phyloP scores from a whole-genome alignment of 2,797 vertebrate species.

The Phataginus tricuspis region DNA sequence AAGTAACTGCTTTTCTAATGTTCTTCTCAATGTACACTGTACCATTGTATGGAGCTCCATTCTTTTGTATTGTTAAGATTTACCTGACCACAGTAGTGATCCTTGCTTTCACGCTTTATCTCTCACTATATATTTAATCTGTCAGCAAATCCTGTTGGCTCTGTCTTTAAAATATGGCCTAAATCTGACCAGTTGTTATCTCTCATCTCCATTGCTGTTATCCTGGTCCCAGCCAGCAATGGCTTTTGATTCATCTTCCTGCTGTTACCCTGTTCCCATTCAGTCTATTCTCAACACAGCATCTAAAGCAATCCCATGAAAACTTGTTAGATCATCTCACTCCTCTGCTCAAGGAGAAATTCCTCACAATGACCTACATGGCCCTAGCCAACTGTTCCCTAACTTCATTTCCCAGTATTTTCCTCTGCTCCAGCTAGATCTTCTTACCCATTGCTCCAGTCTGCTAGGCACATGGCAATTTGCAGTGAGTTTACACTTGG shows the following conservation, averaged over 20 bases:
- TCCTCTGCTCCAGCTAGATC: not conserved
- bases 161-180: not conserved
- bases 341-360: not conserved
- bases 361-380: not conserved
- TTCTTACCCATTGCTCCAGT: not conserved
- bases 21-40: not conserved
- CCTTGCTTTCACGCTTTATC: not conserved
- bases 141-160: not conserved
- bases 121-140: not conserved
- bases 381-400: not conserved
- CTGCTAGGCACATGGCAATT: not conserved
- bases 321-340: not conserved
- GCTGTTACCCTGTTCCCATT: not conserved
- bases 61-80: not conserved
- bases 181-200: not conserved
- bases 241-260: not conserved
- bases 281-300: not conserved
- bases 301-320: not conserved
- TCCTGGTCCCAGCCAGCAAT: not conserved
- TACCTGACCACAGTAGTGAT: not conserved
- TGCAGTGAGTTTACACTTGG: not conserved
- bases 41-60: not conserved
- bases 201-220: not conserved
- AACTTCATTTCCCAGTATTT: not conserved
- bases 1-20: not conserved